A percentile compares a stretch with the other conserved stretches of the same genome.
Evolutionary conservation across 2,113 vertebrate species (phyloP).

Genomic region (Notothenia rossii): DNA sequence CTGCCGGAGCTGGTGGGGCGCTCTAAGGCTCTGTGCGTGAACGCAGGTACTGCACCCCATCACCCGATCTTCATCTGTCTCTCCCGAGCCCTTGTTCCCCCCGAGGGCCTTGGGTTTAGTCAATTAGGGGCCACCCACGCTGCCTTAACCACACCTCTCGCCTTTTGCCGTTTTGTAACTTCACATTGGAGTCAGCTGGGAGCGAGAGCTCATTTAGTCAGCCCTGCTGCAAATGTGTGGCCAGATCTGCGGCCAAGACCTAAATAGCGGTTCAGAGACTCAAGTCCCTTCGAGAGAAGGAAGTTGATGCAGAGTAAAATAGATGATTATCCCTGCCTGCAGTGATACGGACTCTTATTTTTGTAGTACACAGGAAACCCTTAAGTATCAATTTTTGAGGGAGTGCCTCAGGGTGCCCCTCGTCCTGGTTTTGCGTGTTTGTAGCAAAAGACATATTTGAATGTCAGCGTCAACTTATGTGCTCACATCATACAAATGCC

Average conservation of each 20-base stretch:
- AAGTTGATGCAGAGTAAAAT: slow-evolving; percentile 57
- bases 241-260: slow-evolving; percentile 58
- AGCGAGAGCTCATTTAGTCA: slow-evolving; percentile 70
- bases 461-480: slow-evolving; percentile 24
- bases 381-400: slow-evolving; percentile 66
- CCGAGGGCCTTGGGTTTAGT: slow-evolving; percentile 42
- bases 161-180: slow-evolving; percentile 63
- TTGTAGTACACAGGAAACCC: slow-evolving; percentile 68
- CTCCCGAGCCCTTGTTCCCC: slow-evolving; percentile 14
- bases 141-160: slow-evolving; percentile 75
- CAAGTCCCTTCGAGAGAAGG: slow-evolving; percentile 54
- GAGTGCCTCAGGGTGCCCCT: slow-evolving; percentile 68
- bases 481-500: slow-evolving; percentile 16
- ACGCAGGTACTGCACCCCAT: slow-evolving; percentile 87
- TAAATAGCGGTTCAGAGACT: slow-evolving; percentile 70
- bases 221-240: slow-evolving; percentile 80
- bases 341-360: slow-evolving; percentile 53
- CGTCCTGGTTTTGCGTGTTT: slow-evolving; percentile 50
- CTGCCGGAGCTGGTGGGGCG: slow-evolving; percentile 94
- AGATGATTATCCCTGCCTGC: slow-evolving; percentile 41
- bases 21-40: slow-evolving; percentile 91
- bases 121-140: slow-evolving; percentile 78
- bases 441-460: slow-evolving; percentile 42
- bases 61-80: slow-evolving; percentile 20
- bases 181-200: slow-evolving; percentile 67